Percentiles rank a stretch among this genome's conserved stretches.
These are phyloP conservation scores for Brachionus sp. DNA, from an alignment of 1,140 invertebrate species.

Conservation along the genomic window DNA sequence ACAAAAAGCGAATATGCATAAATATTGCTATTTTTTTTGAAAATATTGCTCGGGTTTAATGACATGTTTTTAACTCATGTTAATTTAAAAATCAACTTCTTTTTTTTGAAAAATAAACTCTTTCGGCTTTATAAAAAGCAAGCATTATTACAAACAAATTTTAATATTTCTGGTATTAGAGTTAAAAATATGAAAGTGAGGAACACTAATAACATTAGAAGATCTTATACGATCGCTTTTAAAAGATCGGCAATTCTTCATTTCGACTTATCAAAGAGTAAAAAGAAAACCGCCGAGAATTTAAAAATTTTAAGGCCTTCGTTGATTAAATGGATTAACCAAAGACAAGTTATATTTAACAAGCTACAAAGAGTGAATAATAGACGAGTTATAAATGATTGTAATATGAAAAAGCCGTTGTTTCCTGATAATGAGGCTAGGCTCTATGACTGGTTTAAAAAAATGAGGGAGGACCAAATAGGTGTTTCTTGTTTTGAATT, in stretches of 20 bases:
- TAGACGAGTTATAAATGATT: not conserved
- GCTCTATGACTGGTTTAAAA: constrained; percentile 3
- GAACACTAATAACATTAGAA: not conserved
- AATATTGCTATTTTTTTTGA: too few species aligned
- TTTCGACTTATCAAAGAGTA: constrained; percentile 62
- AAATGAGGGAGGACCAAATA: not conserved
- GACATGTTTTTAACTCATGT: not conserved
- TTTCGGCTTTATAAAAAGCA: too few species aligned
- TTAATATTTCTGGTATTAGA: not conserved
- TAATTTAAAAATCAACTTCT: too few species aligned
- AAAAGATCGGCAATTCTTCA: not conserved
- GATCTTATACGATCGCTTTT: not conserved
- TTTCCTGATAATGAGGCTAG: constrained; percentile 12
- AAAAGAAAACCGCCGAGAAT: constrained; percentile 47
- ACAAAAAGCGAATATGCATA: too few species aligned
- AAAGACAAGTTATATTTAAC: not conserved
- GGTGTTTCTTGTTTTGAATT: constrained; percentile 39
- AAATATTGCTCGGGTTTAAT: not conserved
- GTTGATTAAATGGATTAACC: constrained; percentile 8
- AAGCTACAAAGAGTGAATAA: not conserved
- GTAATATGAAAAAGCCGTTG: constrained; percentile 5
- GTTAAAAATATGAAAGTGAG: not conserved
- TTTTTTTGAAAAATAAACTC: too few species aligned
- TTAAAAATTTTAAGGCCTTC: not conserved
- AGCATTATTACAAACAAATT: not conserved